Evolutionary conservation across 2,797 vertebrate genomes (phyloP), one percentile per base, ranked within the genome.

Genomic region (Anabacerthia variegaticeps): DNA sequence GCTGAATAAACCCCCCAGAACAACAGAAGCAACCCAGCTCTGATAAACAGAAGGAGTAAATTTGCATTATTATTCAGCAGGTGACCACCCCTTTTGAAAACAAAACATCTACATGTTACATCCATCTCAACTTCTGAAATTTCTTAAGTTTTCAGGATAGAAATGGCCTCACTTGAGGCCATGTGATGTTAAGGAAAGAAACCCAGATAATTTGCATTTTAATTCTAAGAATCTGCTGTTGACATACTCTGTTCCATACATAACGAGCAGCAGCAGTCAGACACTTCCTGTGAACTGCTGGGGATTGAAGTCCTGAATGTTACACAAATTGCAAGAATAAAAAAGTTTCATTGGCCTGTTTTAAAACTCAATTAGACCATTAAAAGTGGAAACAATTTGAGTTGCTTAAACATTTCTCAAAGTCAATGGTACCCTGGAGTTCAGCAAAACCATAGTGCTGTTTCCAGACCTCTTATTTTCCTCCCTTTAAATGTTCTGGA

Each of bases 401-500:
- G 92, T 48, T 36, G 48, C 88, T 97, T 71, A 79, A 94, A 82
- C 85, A 94, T 92, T 96, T 97, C 95, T 84, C 77, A 92, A 92
- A 91, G 78, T 69, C 95, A 95, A 91, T 51, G 27, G 72, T 66
- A 95, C 88, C 91, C 86, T 75, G 56, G 81, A 95, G 89, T 92
- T 95, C 77, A 78, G 81, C 84, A 93, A 88, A 89, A 94, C 66
- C 32, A n/a, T 79, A 93, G 13, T 62, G 67, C 65, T 82, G 91
- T 75, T 96, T 96, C 95, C 96, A 96, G 95, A 96, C 16, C 27
- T 91, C 77, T 89, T 83, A 7, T 88, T 95, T 96, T 94, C 86
- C 81, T 63, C 62, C 92, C 94, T 82, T 97, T 92, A 97, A 96
- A 95, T 10, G 20, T 95, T 96, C 92, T 96, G 96, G 97, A 97